phyloP scores from a whole-genome alignment of 2,113 vertebrate genomes.

The Oriolus oriolus region DNA sequence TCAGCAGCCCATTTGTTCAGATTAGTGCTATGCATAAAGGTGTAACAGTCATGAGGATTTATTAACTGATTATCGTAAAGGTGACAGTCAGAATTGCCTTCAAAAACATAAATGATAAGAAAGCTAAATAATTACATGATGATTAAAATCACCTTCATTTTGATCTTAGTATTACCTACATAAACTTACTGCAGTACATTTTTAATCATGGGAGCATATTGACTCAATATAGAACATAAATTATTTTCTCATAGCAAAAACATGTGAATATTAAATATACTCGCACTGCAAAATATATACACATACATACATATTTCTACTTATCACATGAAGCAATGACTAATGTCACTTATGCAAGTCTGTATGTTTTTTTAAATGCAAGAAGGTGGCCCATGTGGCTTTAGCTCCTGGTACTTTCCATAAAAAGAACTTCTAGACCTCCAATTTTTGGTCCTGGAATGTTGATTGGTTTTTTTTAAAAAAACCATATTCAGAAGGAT shows the following conservation, averaged over 20 bases:
- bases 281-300: neutral
- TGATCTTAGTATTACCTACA: constrained; percentile 16
- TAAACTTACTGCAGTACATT: neutral
- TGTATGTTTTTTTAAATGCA: neutral
- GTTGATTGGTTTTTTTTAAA: fast-evolving
- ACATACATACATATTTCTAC: neutral
- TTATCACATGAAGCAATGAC: neutral
- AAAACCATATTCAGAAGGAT: neutral
- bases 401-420: neutral
- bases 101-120: constrained; percentile 63
- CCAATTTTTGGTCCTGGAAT: neutral
- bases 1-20: constrained; percentile 78
- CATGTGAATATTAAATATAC: neutral
- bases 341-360: neutral
- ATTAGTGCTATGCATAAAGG: constrained; percentile 75
- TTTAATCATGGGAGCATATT: neutral
- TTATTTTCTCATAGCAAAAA: neutral
- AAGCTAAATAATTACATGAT: constrained; percentile 69
- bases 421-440: neutral
- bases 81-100: constrained; percentile 54
- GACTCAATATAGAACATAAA: neutral
- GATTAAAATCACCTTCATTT: constrained; percentile 65
- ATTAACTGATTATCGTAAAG: constrained; percentile 73
- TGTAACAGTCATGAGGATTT: constrained; percentile 75
- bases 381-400: neutral